Conservation (phyloP, 2,888 invertebrate species). For the Penaeus monodon region DNA sequence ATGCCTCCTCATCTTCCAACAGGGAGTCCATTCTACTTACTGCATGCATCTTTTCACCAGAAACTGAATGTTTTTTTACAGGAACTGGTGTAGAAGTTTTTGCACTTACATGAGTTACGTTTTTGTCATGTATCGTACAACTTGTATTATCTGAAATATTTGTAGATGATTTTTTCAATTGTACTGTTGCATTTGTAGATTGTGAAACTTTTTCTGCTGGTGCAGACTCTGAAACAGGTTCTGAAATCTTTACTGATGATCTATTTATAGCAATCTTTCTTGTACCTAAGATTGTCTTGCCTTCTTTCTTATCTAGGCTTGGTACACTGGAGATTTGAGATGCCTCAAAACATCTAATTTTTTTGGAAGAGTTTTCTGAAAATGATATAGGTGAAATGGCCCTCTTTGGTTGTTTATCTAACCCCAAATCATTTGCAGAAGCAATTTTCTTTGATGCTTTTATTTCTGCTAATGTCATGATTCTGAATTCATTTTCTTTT, state of each 20-base stretch:
- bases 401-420: background rate
- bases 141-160: background rate
- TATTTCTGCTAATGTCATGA: constrained; percentile 15
- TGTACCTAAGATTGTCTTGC: constrained; percentile 11
- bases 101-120: background rate
- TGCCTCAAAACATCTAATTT: background rate
- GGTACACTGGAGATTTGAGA: background rate
- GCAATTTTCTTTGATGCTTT: background rate
- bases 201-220: background rate
- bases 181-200: constrained; percentile 1
- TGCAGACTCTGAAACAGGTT: background rate
- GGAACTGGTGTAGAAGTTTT: background rate
- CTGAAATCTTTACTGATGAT: background rate
- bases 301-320: background rate
- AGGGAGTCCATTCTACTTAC: constrained; percentile 8
- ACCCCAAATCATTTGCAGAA: background rate
- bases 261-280: constrained; percentile 27
- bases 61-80: background rate
- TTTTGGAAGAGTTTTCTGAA: constrained; percentile 2
- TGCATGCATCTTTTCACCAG: background rate
- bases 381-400: constrained; percentile 5
- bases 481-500: background rate
- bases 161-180: background rate
- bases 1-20: constrained; percentile 4
- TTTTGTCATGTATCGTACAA: background rate